These are phyloP conservation scores for Temnothorax ravouxi DNA, from an alignment of 2,888 invertebrate genomes.

Conservation along the genomic window DNA sequence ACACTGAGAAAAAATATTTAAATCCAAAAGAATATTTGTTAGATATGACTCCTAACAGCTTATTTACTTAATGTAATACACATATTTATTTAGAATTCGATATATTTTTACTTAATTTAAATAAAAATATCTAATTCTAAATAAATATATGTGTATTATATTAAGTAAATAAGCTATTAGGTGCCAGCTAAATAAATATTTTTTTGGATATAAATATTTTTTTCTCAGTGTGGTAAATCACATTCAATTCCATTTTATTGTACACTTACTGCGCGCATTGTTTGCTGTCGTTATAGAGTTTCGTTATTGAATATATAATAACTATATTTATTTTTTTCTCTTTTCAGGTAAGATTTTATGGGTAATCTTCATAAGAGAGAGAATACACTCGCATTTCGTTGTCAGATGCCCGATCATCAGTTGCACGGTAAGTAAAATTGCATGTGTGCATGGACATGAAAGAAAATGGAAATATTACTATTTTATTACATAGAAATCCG, in stretches of 20 bases:
- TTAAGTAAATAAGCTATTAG: too few relatives aligned
- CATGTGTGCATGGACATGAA: neutral
- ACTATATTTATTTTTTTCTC: constrained; percentile 6
- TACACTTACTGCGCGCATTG: neutral
- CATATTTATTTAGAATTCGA: too few relatives aligned
- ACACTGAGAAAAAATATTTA: too few relatives aligned
- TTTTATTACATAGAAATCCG: neutral
- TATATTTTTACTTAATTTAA: too few relatives aligned
- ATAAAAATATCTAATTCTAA: too few relatives aligned
- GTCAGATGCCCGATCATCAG: neutral
- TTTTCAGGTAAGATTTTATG: constrained; percentile 45
- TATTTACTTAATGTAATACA: too few relatives aligned
- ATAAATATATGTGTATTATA: too few relatives aligned
- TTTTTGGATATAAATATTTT: too few relatives aligned
- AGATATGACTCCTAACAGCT: too few relatives aligned
- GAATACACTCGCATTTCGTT: neutral
- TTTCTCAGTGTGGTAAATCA: neutral
- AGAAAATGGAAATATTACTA: neutral
- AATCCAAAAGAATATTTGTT: too few relatives aligned
- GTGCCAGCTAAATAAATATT: too few relatives aligned
- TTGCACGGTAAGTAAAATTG: constrained; percentile 31
- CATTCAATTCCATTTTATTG: neutral
- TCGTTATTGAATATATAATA: neutral
- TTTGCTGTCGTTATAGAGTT: neutral
- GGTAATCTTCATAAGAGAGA: neutral